These are phyloP conservation scores for Scolopax bukidnonensis DNA, from an alignment of 2,797 vertebrate species.

Conservation along the genomic window DNA sequence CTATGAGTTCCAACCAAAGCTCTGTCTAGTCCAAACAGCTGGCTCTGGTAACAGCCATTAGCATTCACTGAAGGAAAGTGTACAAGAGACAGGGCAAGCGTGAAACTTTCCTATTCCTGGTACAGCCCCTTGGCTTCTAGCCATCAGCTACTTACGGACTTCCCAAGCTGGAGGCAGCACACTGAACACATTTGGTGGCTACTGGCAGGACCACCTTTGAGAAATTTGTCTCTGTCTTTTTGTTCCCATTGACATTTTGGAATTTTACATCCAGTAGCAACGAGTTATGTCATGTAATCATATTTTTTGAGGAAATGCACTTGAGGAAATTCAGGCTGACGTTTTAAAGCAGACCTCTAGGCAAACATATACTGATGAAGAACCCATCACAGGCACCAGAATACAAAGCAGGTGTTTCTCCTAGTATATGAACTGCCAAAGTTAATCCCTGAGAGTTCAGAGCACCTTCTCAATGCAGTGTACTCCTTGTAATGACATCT, in stretches of 20 bases:
- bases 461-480: neutral
- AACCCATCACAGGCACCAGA: neutral
- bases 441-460: neutral
- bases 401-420: neutral
- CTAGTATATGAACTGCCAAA: neutral
- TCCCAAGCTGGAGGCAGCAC: neutral
- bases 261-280: neutral
- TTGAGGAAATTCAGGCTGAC: neutral
- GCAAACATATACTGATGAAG: neutral
- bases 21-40: neutral
- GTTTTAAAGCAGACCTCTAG: neutral
- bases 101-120: neutral
- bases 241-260: neutral
- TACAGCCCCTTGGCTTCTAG: neutral
- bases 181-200: neutral
- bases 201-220: neutral
- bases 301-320: neutral
- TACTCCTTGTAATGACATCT: neutral
- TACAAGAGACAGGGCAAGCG: neutral
- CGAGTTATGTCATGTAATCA: neutral
- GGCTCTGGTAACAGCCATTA: neutral
- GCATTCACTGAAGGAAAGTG: neutral
- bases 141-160: neutral
- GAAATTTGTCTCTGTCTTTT: neutral
- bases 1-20: neutral